phyloP scores from a whole-genome alignment of 2,888 invertebrate genomes.

The Nipponacmea schrenckii region DNA sequence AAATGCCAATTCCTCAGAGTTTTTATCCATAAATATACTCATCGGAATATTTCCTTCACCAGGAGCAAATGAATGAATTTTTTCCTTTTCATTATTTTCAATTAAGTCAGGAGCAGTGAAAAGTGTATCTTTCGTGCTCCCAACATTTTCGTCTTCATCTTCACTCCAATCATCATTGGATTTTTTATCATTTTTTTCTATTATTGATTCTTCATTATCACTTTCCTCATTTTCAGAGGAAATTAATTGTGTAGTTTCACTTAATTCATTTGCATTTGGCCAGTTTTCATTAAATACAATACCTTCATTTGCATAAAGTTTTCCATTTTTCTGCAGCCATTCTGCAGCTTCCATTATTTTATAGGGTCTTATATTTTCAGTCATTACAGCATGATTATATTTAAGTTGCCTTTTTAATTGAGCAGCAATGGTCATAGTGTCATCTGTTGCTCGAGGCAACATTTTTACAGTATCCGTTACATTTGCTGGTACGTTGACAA shows the following conservation, averaged over 20 bases:
- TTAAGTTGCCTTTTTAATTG: slow-evolving; percentile 11
- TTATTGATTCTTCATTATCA: not conserved
- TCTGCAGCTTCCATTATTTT: slow-evolving; percentile 18
- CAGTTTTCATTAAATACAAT: not conserved
- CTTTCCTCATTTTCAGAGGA: too few species aligned
- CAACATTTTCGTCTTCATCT: not conserved
- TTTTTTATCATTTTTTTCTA: not conserved
- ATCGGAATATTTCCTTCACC: slow-evolving; percentile 1
- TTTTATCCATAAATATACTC: not conserved
- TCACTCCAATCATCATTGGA: not conserved
- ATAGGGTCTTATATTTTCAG: slow-evolving; percentile 11
- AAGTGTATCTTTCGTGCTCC: not conserved
- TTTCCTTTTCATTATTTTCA: slow-evolving; percentile 7
- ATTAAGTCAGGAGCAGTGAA: not conserved
- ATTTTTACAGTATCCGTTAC: not conserved
- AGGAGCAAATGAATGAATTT: not conserved
- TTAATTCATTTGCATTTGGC: too few species aligned
- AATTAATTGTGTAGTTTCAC: too few species aligned
- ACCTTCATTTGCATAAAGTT: not conserved
- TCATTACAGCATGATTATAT: not conserved
- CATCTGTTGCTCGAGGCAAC: not conserved
- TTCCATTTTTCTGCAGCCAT: not conserved
- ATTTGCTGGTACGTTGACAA: slow-evolving; percentile 8
- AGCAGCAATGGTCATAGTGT: slow-evolving; percentile 12
- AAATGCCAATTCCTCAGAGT: not conserved